Evolutionary conservation across 2,113 vertebrate species (phyloP), one percentile per base, ranked within the genome.

Genomic region (Motacilla tschutschensis): DNA sequence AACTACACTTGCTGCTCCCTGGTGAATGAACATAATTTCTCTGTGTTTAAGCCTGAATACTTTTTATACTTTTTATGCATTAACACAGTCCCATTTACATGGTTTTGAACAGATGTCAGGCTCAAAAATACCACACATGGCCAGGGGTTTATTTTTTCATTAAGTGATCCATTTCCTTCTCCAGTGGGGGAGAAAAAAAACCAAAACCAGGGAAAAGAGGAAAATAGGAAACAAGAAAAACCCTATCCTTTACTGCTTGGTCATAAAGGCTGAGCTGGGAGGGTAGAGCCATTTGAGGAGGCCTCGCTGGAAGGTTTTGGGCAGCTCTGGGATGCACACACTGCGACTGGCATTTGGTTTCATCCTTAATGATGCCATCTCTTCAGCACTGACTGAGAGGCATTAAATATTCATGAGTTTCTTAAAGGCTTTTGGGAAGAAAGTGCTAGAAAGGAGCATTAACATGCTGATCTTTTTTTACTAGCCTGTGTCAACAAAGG

Each of bases 401-500:
- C 17, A 66, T 95, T 83, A 96, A 96, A 94, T 95, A 97, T 96
- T 94, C 73, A 96, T 92, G 91, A 83, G 36, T 91, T 94, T 89
- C 90, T 92, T 89, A 89, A 95, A 95, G 87, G 64, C 58, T 94
- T 96, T 94, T 91, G 69, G 72, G 87, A 79, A 92, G 91, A 92
- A 93, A 70, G 28, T 93, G 38, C 65, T 93, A 59, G 77, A 91
- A 94, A 89, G 38, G 31, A 95, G 62, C 91, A 94, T 87, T 94
- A 94, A 86, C 71, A 46, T 85, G 69, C 82, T 93, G 91, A 9
- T 91, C 44, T 29, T 69, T 93, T 71, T 93, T 93, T 91, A 84
- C 89, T 93, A 84, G 53, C 73, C 60, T 48, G 20, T 85, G 69
- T 93, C 72, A 89, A 48, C 0, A 8, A 90, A 83, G 54, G 67